A percentile compares a stretch with the other conserved stretches of the same genome.
These are phyloP conservation scores for Machimus rusticus DNA, from an alignment of 2,888 invertebrate species.

Conservation along the genomic window DNA sequence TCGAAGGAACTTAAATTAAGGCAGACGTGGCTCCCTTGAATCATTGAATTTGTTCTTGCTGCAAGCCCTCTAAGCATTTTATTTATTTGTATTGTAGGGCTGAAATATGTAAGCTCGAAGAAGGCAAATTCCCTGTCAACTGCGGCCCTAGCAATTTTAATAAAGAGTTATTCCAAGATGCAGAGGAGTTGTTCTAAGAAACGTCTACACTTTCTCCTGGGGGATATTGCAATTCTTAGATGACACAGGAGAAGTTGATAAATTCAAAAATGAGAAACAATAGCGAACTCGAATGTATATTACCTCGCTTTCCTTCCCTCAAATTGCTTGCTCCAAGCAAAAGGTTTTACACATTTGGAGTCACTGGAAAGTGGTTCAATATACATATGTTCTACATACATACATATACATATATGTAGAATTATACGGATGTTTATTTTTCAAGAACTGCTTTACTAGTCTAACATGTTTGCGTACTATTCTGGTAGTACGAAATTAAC, in stretches of 20 bases:
- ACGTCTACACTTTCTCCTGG: background rate
- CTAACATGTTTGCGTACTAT: too few relatives aligned
- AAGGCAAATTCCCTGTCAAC: background rate
- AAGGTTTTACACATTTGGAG: background rate
- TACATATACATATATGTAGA: too few relatives aligned
- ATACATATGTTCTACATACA: too few relatives aligned
- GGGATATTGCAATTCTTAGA: background rate
- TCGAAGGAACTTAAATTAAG: slow-evolving; percentile 22
- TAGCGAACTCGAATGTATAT: background rate
- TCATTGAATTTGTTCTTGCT: background rate
- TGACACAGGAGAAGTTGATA: background rate
- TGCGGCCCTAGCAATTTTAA: background rate
- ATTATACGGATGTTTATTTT: too few relatives aligned
- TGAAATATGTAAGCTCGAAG: background rate
- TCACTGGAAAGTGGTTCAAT: background rate
- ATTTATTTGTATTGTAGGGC: background rate
- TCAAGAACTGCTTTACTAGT: too few relatives aligned
- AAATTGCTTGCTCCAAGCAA: background rate
- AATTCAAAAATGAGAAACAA: background rate
- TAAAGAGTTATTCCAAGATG: background rate
- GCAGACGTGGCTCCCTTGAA: slow-evolving; percentile 8
- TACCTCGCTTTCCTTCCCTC: background rate
- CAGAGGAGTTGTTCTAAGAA: background rate
- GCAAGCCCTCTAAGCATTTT: background rate
- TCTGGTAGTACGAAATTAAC: too few relatives aligned